phyloP scores from a whole-genome alignment of 1,140 invertebrate species.

The Lucilia cuprina region DNA sequence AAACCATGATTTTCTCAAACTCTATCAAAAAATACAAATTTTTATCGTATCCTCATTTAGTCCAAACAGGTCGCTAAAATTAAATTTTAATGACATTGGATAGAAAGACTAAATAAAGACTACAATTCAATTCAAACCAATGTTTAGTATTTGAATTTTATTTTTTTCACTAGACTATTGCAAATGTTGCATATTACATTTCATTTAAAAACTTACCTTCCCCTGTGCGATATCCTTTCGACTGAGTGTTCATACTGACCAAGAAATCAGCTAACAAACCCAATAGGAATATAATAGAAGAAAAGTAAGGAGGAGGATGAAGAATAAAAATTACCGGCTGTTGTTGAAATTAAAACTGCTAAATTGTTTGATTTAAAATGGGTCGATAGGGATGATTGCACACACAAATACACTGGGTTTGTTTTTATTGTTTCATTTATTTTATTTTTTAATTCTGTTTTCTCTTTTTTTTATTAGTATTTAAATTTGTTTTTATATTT shows the following conservation, averaged over 20 bases:
- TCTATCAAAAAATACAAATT: too few species aligned
- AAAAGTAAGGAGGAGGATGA: neutral
- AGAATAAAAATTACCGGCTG: neutral
- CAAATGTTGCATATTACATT: too few species aligned
- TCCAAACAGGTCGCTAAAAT: too few species aligned
- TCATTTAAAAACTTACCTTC: conserved; percentile 35
- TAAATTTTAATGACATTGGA: too few species aligned
- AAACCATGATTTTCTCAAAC: too few species aligned
- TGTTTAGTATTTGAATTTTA: too few species aligned
- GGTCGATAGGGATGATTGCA: neutral
- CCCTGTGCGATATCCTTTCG: conserved; percentile 59
- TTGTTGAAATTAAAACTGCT: neutral
- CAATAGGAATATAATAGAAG: neutral
- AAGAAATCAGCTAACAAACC: conserved; percentile 33
- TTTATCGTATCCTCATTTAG: too few species aligned
- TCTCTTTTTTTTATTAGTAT: neutral
- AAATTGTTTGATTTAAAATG: neutral
- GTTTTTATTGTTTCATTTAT: neutral
- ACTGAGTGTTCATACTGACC: conserved; percentile 60
- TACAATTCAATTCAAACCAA: too few species aligned
- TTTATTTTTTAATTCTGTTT: neutral
- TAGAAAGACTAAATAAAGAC: too few species aligned
- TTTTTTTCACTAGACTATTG: too few species aligned
- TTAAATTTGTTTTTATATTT: neutral
- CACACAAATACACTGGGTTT: conserved; percentile 8